Conservation (phyloP, 2,113 vertebrate species). For the Myotis brandtii region DNA sequence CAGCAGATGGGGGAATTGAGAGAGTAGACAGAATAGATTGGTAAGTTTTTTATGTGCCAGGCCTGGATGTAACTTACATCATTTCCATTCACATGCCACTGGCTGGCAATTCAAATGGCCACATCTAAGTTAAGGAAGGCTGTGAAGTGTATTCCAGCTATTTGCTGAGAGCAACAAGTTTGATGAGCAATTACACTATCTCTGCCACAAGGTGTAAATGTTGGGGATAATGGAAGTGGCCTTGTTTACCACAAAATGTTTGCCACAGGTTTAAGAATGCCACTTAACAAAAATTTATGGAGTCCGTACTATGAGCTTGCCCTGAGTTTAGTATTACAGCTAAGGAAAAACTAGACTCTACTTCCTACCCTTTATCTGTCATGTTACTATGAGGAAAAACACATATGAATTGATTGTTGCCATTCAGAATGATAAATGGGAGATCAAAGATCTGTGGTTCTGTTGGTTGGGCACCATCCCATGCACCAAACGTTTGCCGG, state of each 20-base stretch:
- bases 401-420: constrained; percentile 11
- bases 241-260: constrained; percentile 11
- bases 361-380: neutral
- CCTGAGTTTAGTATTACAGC: neutral
- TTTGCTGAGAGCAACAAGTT: neutral
- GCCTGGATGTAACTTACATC: neutral
- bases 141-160: neutral
- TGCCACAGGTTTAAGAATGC: neutral
- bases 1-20: neutral
- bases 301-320: neutral
- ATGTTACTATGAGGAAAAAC: neutral
- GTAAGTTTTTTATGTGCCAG: neutral
- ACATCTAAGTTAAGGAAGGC: neutral
- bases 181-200: neutral
- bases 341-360: neutral
- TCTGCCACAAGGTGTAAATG: neutral
- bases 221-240: neutral
- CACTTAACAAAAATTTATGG: neutral
- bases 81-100: neutral
- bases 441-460: constrained; percentile 7
- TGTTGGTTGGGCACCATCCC: neutral
- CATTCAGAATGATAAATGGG: neutral
- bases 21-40: neutral
- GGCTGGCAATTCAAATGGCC: constrained; percentile 2
- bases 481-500: neutral